phyloP scores from a whole-genome alignment of 2,888 invertebrate species.

The Oscheius sp. region DNA sequence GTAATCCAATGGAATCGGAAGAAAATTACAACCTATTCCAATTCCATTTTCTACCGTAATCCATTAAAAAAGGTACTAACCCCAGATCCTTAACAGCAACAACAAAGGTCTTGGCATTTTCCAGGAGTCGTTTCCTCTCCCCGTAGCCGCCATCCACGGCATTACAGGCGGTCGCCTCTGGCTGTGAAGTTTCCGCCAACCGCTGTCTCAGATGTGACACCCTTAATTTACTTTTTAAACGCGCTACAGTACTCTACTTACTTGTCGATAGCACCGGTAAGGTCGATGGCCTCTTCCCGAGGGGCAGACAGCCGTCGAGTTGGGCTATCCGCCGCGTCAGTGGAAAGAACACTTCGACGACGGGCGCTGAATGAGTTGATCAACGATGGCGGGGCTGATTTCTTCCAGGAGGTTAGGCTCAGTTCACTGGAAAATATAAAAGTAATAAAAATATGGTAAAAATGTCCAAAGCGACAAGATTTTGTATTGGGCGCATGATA shows the following conservation, averaged over 20 bases:
- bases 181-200: slow-evolving; percentile 4
- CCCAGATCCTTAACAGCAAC: slow-evolving; percentile 4
- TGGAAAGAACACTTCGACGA: slow-evolving; percentile 48
- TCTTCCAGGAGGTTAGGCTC: slow-evolving; percentile 49
- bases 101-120: slow-evolving; percentile 1
- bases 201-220: not conserved
- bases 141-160: slow-evolving; percentile 28
- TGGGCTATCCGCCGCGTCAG: slow-evolving; percentile 40
- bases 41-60: not conserved
- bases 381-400: slow-evolving; percentile 45
- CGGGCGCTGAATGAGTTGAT: slow-evolving; percentile 51
- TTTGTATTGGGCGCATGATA: no score
- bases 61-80: not conserved
- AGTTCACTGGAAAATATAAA: no score
- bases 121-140: slow-evolving; percentile 19
- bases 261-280: slow-evolving; percentile 46
- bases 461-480: no score
- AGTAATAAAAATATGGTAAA: no score
- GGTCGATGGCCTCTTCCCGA: slow-evolving; percentile 47
- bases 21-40: slow-evolving; percentile 20
- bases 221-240: not conserved
- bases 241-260: slow-evolving; percentile 8
- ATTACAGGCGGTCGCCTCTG: slow-evolving; percentile 20
- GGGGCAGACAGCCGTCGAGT: slow-evolving; percentile 41
- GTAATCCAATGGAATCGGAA: slow-evolving; percentile 19